Base-by-base conservation (phyloP, 2,888 invertebrate species). In the Sinohyriopsis cumingii region DNA sequence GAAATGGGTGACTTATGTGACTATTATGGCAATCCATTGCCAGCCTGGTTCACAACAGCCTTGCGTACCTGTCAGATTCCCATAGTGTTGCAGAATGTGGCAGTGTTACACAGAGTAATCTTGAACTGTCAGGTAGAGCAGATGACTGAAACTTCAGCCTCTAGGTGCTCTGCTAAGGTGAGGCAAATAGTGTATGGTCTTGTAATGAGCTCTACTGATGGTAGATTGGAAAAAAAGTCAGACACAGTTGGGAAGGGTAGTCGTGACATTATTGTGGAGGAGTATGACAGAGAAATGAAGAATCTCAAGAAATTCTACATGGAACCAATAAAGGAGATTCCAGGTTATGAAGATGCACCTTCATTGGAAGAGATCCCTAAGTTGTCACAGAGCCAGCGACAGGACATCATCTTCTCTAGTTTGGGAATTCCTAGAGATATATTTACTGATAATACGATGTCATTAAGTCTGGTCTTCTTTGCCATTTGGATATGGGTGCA, bases 11-110 rank as follows among this genome's bases (percentile, higher is more conserved):
- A 12, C 33, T 65, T 71, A 33, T 67, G 62, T 12, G 71, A 79
- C 57, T 84, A 76, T 59, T 69, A 81, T 71, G 79, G 81, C 1
- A 68, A 69, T 25, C 5, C 28, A 0, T 65, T 92, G 71, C 94
- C 94, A 0, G 86, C 90, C 7, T 95, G 95, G 94, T 93, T 95
- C 85, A 87, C 93, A 4, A 90, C 93, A 55, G 92, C 93, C 72
- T 93, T 94, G 71, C 91, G 93, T 59, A 89, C 89, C 5, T 94
- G 93, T 45, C 84, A 91, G 59, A 92, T 94, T 77, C 93, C 95
- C 0, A 91, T 93, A 15, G 91, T 92, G 72, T 93, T 94, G 81
- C 92, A 95, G n/a, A 90, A 90, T 80, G 84, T 82, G 4, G 65
- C 83, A 6, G 73, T 84, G 53, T 71, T 86, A 9, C 88, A 87